A percentile compares a stretch with the other conserved stretches of the same genome.
Evolutionary conservation across 1,140 invertebrate species (phyloP).

Genomic region (Ips nitidus): DNA sequence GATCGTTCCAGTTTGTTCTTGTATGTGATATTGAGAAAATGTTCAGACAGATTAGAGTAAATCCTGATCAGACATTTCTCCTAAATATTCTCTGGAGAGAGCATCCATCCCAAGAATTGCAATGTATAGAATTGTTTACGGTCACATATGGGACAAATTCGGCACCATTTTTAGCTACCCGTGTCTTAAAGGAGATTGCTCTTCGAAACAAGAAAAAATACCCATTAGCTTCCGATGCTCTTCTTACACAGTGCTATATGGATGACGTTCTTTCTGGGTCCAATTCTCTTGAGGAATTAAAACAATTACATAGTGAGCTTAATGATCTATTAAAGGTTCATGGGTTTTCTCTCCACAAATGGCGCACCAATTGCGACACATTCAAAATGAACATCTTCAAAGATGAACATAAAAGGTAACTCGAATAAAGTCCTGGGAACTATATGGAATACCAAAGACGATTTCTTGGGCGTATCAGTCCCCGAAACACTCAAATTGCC

Average conservation of each 20-base stretch:
- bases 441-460: too few relatives aligned
- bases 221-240: slow-evolving; percentile 36
- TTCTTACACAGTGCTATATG: slow-evolving; percentile 31
- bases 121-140: slow-evolving; percentile 19
- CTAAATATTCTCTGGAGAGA: slow-evolving; percentile 22
- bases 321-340: slow-evolving; percentile 8
- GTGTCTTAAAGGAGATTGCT: slow-evolving; percentile 20
- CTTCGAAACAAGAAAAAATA: slow-evolving; percentile 15
- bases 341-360: slow-evolving; percentile 24
- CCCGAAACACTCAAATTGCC: background rate
- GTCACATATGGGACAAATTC: slow-evolving; percentile 24
- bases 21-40: slow-evolving; percentile 24
- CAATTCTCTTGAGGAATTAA: slow-evolving; percentile 11
- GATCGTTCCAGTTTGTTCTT: slow-evolving; percentile 11
- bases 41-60: slow-evolving; percentile 13
- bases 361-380: slow-evolving; percentile 27
- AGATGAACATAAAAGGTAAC: too few relatives aligned
- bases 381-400: too few relatives aligned
- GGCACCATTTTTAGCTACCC: slow-evolving; percentile 29
- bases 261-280: slow-evolving; percentile 36
- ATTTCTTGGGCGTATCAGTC: too few relatives aligned
- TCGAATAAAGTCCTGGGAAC: too few relatives aligned
- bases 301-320: slow-evolving; percentile 13
- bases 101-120: slow-evolving; percentile 5
- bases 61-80: slow-evolving; percentile 11